phyloP scores from a whole-genome alignment of 2,113 vertebrate genomes.

The Telmatochromis brachygnathus region DNA sequence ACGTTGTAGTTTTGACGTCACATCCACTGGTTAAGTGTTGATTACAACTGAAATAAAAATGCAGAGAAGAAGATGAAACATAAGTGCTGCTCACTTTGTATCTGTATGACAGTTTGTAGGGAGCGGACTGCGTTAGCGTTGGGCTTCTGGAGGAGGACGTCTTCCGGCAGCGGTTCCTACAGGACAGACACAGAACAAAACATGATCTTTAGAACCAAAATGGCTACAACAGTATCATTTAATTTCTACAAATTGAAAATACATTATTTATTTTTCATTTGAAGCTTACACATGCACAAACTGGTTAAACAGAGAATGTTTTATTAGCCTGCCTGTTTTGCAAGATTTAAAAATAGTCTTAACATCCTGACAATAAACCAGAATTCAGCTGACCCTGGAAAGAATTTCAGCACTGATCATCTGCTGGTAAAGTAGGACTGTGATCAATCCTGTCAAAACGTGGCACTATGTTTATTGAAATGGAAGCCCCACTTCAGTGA shows the following conservation, averaged over 20 bases:
- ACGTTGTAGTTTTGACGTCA: background rate
- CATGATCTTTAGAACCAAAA: background rate
- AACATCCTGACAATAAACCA: background rate
- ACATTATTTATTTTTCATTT: background rate
- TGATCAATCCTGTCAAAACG: background rate
- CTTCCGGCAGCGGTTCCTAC: slow-evolving; percentile 79
- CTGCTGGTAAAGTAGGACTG: background rate
- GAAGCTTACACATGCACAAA: background rate
- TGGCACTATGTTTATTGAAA: background rate
- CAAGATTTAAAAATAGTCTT: background rate
- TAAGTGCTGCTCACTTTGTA: slow-evolving; percentile 81
- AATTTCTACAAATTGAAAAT: background rate
- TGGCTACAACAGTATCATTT: background rate
- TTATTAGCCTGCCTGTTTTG: background rate
- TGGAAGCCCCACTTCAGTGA: background rate
- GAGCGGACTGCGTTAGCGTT: slow-evolving; percentile 81
- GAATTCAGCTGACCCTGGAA: background rate
- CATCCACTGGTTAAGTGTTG: background rate
- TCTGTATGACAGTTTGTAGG: slow-evolving; percentile 82
- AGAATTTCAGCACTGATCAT: background rate
- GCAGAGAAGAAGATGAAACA: background rate
- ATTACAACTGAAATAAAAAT: background rate
- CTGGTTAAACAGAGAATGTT: background rate
- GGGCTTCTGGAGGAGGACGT: slow-evolving; percentile 82
- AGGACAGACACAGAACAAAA: background rate